Evolutionary conservation across 2,113 vertebrate species (phyloP).

Genomic region (Lepus europaeus): DNA sequence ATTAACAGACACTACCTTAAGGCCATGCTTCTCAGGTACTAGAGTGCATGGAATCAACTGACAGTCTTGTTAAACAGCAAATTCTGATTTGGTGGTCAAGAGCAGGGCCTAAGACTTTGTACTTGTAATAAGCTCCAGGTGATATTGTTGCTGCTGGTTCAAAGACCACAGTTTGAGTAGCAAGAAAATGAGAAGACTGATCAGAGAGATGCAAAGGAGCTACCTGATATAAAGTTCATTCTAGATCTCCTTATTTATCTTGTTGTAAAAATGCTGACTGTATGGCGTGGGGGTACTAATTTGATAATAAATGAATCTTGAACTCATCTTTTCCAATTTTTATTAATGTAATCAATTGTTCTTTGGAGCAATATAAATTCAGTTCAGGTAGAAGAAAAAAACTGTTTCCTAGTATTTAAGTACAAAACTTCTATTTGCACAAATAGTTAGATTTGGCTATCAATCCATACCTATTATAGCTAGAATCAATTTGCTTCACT

Average conservation of each 20-base stretch:
- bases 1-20: background rate
- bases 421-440: constrained; percentile 7
- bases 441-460: background rate
- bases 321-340: background rate
- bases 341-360: background rate
- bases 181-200: background rate
- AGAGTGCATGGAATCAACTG: background rate
- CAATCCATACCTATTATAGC: background rate
- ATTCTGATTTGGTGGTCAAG: background rate
- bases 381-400: constrained; percentile 21
- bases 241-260: background rate
- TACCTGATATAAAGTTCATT: background rate
- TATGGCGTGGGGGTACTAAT: background rate
- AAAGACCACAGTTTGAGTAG: background rate
- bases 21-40: background rate
- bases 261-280: background rate
- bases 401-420: constrained; percentile 1
- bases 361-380: background rate
- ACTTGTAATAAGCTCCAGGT: background rate
- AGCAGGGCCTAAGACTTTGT: background rate
- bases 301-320: constrained; percentile 6
- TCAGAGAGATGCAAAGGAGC: background rate
- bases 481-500: background rate
- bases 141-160: too few relatives aligned
- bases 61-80: background rate